A percentile compares a stretch with the other conserved stretches of the same genome.
phyloP scores from a whole-genome alignment of 1,140 invertebrate genomes.

The Antheraea mylitta region DNA sequence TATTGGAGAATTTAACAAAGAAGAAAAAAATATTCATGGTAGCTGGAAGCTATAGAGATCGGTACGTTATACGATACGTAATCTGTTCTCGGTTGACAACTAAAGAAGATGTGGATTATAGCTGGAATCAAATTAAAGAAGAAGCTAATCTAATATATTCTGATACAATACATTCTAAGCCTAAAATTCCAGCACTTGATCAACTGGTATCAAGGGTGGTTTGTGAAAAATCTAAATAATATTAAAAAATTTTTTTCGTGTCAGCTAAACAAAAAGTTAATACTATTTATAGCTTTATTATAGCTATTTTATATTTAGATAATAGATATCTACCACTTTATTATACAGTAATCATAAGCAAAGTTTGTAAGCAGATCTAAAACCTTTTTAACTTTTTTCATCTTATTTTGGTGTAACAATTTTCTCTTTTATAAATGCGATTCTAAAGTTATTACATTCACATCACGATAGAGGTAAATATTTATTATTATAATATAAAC shows the following conservation, averaged over 20 bases:
- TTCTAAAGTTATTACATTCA: too few relatives aligned
- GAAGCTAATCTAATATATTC: slow-evolving; percentile 66
- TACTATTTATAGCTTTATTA: not conserved
- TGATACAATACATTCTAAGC: slow-evolving; percentile 46
- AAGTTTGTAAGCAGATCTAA: too few relatives aligned
- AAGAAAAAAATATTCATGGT: slow-evolving; percentile 92
- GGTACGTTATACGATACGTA: slow-evolving; percentile 90
- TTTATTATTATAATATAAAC: too few relatives aligned
- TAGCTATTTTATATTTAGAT: not conserved
- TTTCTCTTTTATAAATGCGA: too few relatives aligned
- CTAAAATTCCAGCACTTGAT: slow-evolving; percentile 52
- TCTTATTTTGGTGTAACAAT: too few relatives aligned
- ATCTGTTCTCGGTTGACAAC: slow-evolving; percentile 87
- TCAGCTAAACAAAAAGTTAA: too few relatives aligned
- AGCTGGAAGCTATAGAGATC: slow-evolving; percentile 83
- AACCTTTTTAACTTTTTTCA: too few relatives aligned
- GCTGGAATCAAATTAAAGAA: slow-evolving; percentile 89
- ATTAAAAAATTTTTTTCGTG: too few relatives aligned
- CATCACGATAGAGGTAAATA: too few relatives aligned
- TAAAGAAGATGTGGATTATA: slow-evolving; percentile 86
- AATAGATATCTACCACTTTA: not conserved
- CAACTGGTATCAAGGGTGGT: slow-evolving; percentile 46
- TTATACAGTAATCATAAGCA: too few relatives aligned
- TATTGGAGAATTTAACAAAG: slow-evolving; percentile 88
- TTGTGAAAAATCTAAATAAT: slow-evolving; percentile 73